Percentiles rank a stretch among this genome's conserved stretches.
Conservation (phyloP, 1,140 invertebrate species). For the Drosophila miranda region DNA sequence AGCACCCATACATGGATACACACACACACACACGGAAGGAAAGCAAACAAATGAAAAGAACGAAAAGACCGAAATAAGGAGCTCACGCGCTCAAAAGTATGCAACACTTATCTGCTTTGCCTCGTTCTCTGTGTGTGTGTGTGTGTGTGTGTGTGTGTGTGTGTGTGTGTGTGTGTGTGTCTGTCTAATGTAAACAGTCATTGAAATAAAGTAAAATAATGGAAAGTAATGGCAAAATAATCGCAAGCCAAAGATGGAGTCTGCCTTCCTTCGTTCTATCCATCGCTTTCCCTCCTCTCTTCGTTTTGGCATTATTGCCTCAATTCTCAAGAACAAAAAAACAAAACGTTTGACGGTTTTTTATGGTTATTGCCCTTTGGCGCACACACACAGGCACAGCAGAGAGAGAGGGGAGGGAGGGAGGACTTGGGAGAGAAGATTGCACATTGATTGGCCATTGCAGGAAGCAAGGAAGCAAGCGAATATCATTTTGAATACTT, state of each 20-base stretch:
- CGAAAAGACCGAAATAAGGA: constrained; percentile 39
- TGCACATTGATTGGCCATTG: constrained; percentile 74
- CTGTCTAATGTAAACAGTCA: constrained; percentile 76
- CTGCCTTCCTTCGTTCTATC: constrained; percentile 14
- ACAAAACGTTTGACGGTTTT: constrained; percentile 71
- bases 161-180: constrained; percentile 14
- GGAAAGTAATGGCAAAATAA: constrained; percentile 80
- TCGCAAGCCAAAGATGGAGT: constrained; percentile 59
- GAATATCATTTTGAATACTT: constrained; percentile 49
- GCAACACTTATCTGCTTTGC: constrained; percentile 43
- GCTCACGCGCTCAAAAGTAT: constrained; percentile 50
- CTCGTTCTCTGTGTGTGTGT: constrained; percentile 14
- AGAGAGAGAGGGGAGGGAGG: neutral
- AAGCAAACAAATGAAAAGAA: constrained; percentile 21
- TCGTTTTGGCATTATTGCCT: constrained; percentile 60
- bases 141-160: neutral
- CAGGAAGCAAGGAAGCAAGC: constrained; percentile 46
- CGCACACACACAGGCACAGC: constrained; percentile 24
- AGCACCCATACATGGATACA: neutral
- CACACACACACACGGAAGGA: neutral
- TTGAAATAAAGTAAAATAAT: constrained; percentile 81
- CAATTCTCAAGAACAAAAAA: constrained; percentile 57
- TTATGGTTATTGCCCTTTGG: constrained; percentile 72
- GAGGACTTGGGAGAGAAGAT: constrained; percentile 33
- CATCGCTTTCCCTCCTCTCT: neutral